Percentiles rank a stretch among this genome's conserved stretches.
These are phyloP conservation scores for Zaprionus davidi DNA, from an alignment of 1,140 invertebrate genomes.

Conservation along the genomic window DNA sequence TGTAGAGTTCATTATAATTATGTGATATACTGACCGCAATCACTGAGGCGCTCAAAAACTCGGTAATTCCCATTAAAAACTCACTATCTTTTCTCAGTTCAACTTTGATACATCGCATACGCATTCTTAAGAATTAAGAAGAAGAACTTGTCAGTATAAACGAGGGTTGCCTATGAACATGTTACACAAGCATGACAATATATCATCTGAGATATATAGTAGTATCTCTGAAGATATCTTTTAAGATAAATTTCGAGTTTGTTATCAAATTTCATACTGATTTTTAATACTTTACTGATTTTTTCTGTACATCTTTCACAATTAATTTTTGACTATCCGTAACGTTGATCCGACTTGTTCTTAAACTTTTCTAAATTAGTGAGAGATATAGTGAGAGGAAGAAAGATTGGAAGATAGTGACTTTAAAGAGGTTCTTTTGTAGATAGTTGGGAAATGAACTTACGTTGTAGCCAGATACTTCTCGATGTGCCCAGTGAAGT, in stretches of 20 bases:
- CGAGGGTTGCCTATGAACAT: too few species aligned
- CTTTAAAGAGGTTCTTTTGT: too few species aligned
- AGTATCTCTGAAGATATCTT: not conserved
- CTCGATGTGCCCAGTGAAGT: not conserved
- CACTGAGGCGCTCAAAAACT: not conserved
- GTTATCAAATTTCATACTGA: not conserved
- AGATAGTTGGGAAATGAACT: not conserved
- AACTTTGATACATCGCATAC: too few species aligned
- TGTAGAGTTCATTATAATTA: too few species aligned
- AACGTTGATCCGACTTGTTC: not conserved
- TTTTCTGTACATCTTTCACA: not conserved
- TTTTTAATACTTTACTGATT: not conserved
- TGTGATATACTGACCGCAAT: too few species aligned
- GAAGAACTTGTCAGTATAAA: not conserved
- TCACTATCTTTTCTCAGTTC: not conserved
- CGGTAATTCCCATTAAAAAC: not conserved
- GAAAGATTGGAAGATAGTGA: too few species aligned
- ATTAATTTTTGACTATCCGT: not conserved
- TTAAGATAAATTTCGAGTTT: not conserved
- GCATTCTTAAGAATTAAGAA: not conserved
- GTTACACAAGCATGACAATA: too few species aligned
- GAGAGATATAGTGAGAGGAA: not conserved
- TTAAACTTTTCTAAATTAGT: not conserved
- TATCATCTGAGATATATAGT: too few species aligned
- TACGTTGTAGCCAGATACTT: not conserved